A percentile compares a stretch with the other conserved stretches of the same genome.
phyloP scores from a whole-genome alignment of 2,888 invertebrate species.

The Lasius platythorax region DNA sequence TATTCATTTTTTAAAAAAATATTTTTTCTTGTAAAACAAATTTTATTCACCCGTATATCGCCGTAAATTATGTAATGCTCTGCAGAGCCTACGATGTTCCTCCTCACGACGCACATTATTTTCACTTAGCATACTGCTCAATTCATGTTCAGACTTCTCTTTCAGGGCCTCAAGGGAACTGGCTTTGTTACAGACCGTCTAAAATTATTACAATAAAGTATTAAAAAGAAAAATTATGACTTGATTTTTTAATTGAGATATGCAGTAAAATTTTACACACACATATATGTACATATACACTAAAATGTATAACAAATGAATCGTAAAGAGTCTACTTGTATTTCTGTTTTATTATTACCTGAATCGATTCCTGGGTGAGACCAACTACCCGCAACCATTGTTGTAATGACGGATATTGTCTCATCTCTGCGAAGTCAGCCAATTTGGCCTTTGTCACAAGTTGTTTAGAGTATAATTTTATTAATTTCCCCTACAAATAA shows the following conservation, averaged over 20 bases:
- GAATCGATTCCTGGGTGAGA: slow-evolving; percentile 90
- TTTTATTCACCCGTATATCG: slow-evolving; percentile 91
- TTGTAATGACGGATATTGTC: slow-evolving; percentile 92
- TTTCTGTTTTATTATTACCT: slow-evolving; percentile 86
- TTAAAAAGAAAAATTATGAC: slow-evolving; percentile 2
- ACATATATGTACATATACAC: not conserved
- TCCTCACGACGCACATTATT: slow-evolving; percentile 91
- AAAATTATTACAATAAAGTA: slow-evolving; percentile 67
- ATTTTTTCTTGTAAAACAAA: slow-evolving; percentile 13
- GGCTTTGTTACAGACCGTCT: slow-evolving; percentile 91
- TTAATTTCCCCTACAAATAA: slow-evolving; percentile 93
- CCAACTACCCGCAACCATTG: slow-evolving; percentile 98
- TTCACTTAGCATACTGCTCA: slow-evolving; percentile 90
- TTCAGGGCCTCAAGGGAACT: slow-evolving; percentile 93
- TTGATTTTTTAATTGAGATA: not conserved
- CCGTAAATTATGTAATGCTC: slow-evolving; percentile 94
- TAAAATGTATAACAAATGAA: slow-evolving; percentile 17
- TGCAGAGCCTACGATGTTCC: slow-evolving; percentile 93
- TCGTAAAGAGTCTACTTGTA: slow-evolving; percentile 82
- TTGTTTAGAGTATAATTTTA: slow-evolving; percentile 97
- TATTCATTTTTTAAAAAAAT: not conserved
- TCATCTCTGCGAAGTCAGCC: slow-evolving; percentile 88
- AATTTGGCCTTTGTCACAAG: slow-evolving; percentile 94
- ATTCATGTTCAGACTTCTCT: slow-evolving; percentile 94
- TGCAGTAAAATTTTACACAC: not conserved